Conservation (phyloP, 2,888 invertebrate species). For the Xanthia icteritia region DNA sequence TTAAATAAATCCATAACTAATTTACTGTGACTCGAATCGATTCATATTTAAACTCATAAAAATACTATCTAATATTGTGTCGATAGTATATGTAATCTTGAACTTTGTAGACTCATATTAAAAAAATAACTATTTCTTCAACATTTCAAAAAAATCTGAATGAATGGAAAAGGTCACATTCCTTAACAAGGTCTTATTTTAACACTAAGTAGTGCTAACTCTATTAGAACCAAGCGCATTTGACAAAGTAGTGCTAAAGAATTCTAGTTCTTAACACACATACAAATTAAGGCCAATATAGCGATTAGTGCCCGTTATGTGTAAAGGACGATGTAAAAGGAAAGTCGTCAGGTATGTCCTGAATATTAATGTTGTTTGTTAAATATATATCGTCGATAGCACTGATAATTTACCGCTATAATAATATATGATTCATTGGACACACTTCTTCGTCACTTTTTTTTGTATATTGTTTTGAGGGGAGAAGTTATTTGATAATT, state of each 20-base stretch:
- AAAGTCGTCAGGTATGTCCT: conserved; percentile 77
- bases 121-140: conserved; percentile 7
- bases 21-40: conserved; percentile 14
- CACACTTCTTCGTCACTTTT: neutral
- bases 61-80: conserved; percentile 25
- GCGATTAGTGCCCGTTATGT: conserved; percentile 78
- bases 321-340: conserved; percentile 79
- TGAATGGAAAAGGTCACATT: conserved; percentile 27
- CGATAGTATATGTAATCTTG: conserved; percentile 37
- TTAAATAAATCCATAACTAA: conserved; percentile 2
- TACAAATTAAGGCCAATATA: conserved; percentile 75
- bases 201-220: conserved; percentile 31
- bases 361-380: conserved; percentile 81
- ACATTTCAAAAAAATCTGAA: neutral
- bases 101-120: conserved; percentile 19
- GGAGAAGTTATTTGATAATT: too few species aligned
- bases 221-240: conserved; percentile 24
- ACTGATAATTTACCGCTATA: conserved; percentile 21
- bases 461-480: neutral
- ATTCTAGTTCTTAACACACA: conserved; percentile 68
- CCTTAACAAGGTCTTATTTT: conserved; percentile 23
- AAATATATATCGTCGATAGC: conserved; percentile 55
- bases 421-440: neutral
- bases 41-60: conserved; percentile 23
- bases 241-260: conserved; percentile 47